Conservation (phyloP, 2,797 vertebrate species). For the Gephyroberyx darwinii region DNA sequence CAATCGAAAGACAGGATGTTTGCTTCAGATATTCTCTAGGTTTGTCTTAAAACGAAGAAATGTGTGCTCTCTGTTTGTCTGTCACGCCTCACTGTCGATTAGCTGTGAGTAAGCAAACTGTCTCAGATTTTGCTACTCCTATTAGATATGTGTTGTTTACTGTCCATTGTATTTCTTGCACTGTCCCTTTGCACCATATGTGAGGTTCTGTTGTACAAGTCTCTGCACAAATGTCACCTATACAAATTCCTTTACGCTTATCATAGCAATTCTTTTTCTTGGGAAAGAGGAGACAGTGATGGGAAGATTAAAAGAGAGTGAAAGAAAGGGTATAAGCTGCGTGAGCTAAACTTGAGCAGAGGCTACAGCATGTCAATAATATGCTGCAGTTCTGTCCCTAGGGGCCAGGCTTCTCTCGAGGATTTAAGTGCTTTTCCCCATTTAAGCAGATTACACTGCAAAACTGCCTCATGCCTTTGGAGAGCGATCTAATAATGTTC, state of each 20-base stretch:
- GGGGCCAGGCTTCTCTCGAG: slow-evolving; percentile 29
- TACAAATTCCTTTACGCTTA: neutral
- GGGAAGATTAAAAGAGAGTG: neutral
- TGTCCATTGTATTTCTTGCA: no score
- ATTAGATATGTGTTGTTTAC: neutral
- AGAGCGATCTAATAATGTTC: slow-evolving; percentile 52
- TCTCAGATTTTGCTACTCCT: neutral
- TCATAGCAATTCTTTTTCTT: neutral
- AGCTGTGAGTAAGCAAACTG: neutral
- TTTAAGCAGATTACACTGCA: slow-evolving; percentile 63
- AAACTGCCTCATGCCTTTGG: slow-evolving; percentile 28
- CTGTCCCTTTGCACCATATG: no score
- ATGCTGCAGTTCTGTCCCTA: neutral
- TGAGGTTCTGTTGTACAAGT: no score
- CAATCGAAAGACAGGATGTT: neutral
- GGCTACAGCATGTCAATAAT: neutral
- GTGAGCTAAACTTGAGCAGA: neutral
- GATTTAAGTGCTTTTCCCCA: slow-evolving; percentile 45
- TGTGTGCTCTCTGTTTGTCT: neutral
- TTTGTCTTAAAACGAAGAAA: neutral
- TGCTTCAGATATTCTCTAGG: neutral
- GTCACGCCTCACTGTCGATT: neutral
- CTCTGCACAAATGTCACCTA: no score
- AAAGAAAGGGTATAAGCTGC: neutral
- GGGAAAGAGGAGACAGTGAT: neutral